Evolutionary conservation across 2,888 invertebrate species (phyloP).

Genomic region (Melipona beecheii): DNA sequence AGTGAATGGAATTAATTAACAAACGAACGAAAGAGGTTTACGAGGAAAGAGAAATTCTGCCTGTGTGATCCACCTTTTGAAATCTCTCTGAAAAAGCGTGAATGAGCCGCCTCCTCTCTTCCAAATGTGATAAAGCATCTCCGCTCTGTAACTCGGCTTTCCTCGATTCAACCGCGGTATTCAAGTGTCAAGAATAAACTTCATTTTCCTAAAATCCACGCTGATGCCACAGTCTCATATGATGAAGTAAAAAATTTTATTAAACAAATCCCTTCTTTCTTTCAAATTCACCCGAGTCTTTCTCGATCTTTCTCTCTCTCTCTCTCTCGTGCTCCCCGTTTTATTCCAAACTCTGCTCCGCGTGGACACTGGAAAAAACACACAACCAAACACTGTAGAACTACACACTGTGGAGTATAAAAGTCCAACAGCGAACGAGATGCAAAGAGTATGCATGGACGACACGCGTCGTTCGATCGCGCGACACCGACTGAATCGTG

Average conservation of each 20-base stretch:
- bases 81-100: background rate
- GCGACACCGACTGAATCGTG: conserved; percentile 64
- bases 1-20: background rate
- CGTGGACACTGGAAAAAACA: background rate
- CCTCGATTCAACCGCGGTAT: conserved; percentile 8
- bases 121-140: conserved; percentile 36
- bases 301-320: background rate
- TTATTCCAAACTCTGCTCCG: background rate
- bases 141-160: conserved; percentile 15
- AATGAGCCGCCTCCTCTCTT: background rate
- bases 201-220: conserved; percentile 17
- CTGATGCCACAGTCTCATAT: background rate
- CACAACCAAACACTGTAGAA: background rate
- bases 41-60: background rate
- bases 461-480: conserved; percentile 60
- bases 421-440: background rate
- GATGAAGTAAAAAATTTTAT: background rate
- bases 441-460: conserved; percentile 7
- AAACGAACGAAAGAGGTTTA: background rate
- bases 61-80: conserved; percentile 7
- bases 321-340: background rate
- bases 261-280: background rate
- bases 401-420: background rate
- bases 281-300: background rate
- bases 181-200: conserved; percentile 48